phyloP scores from a whole-genome alignment of 2,888 invertebrate species.

The Macrophya annulata region DNA sequence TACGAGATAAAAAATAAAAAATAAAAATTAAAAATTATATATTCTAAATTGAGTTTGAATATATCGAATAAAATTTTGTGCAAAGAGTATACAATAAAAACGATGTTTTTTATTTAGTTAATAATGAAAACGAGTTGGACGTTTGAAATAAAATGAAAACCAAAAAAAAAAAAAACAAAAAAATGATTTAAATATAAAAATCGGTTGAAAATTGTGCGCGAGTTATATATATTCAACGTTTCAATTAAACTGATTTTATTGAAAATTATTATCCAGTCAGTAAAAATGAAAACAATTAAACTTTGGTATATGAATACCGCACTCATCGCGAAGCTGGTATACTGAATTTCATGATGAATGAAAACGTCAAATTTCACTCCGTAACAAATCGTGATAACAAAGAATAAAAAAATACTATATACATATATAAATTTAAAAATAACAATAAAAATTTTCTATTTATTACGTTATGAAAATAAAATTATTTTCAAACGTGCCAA shows the following conservation, averaged over 20 bases:
- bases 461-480: not conserved
- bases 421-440: not conserved
- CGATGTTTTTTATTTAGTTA: not conserved
- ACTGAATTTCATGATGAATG: not conserved
- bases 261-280: not conserved
- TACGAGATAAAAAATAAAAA: too few species aligned
- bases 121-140: not conserved
- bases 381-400: not conserved
- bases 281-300: not conserved
- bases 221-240: not conserved
- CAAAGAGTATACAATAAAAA: not conserved
- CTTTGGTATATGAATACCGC: too few species aligned
- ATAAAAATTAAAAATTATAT: not conserved
- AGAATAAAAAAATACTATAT: not conserved
- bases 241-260: not conserved
- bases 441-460: not conserved
- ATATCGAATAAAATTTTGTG: not conserved
- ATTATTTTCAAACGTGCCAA: not conserved
- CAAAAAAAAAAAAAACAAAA: not conserved
- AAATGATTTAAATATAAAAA: not conserved
- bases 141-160: too few species aligned
- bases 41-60: slow-evolving; percentile 1
- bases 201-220: not conserved
- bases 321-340: too few species aligned
- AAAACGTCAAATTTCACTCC: not conserved